These are phyloP conservation scores for Rhipidura dahli DNA, from an alignment of 2,113 vertebrate species.

Conservation along the genomic window DNA sequence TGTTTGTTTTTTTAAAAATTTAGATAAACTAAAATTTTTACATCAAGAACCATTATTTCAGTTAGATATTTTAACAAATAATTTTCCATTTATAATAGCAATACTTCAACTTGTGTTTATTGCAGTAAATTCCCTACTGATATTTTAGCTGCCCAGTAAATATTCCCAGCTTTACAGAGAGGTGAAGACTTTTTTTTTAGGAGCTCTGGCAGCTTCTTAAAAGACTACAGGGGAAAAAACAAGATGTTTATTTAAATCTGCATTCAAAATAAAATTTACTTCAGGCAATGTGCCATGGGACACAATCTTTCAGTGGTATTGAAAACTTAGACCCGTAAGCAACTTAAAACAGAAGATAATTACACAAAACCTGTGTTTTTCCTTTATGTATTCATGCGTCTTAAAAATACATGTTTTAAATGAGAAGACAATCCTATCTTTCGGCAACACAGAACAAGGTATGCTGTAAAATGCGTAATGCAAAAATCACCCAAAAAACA, in stretches of 20 bases:
- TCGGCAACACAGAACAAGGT: background rate
- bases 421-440: slow-evolving; percentile 34
- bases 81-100: background rate
- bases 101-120: background rate
- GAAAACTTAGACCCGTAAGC: background rate
- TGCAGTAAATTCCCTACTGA: background rate
- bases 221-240: background rate
- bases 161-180: background rate
- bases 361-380: background rate
- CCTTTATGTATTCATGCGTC: background rate
- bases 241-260: background rate
- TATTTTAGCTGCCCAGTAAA: background rate
- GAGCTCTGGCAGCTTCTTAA: background rate
- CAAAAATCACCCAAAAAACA: slow-evolving; percentile 1
- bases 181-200: background rate
- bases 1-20: too few relatives aligned
- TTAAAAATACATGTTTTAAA: background rate
- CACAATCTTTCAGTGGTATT: background rate
- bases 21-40: background rate
- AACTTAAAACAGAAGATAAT: background rate
- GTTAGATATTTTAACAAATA: background rate
- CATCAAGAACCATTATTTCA: background rate
- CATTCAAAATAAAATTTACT: background rate
- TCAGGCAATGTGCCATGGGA: background rate
- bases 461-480: background rate